Evolutionary conservation across 2,797 vertebrate species (phyloP).

Genomic region (Onychomys torridus): DNA sequence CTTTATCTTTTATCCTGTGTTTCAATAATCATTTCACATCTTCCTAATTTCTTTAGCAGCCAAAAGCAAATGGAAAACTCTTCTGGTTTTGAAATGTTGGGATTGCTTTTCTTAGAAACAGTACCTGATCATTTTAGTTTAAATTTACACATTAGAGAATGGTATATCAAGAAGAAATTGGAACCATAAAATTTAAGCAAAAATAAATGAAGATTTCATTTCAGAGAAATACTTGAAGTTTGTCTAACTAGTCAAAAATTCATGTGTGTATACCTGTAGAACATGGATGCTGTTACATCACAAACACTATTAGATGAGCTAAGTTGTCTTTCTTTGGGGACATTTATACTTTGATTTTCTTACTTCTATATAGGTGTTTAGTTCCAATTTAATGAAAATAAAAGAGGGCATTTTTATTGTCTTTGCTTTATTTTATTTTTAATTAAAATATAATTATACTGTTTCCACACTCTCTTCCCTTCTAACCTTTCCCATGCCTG

Average conservation of each 20-base stretch:
- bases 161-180: not conserved
- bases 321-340: not conserved
- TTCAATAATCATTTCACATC: not conserved
- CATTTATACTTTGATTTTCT: not conserved
- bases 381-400: constrained; percentile 36
- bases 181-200: constrained; percentile 12
- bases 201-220: not conserved
- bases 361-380: not conserved
- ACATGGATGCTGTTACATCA: not conserved
- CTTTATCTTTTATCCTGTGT: not conserved
- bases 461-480: not conserved
- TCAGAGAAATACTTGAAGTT: constrained; percentile 9
- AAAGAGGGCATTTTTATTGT: not conserved
- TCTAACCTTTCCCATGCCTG: not conserved
- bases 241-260: constrained; percentile 30
- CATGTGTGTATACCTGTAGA: not conserved
- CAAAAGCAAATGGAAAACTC: not conserved
- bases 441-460: not conserved
- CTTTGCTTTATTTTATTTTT: not conserved
- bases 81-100: constrained; percentile 15
- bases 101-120: not conserved
- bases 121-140: not conserved
- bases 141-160: constrained; percentile 8
- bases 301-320: not conserved
- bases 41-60: not conserved